Percentiles rank a stretch among this genome's conserved stretches.
phyloP scores from a whole-genome alignment of 2,888 invertebrate species.

The Eristalis intricaria region DNA sequence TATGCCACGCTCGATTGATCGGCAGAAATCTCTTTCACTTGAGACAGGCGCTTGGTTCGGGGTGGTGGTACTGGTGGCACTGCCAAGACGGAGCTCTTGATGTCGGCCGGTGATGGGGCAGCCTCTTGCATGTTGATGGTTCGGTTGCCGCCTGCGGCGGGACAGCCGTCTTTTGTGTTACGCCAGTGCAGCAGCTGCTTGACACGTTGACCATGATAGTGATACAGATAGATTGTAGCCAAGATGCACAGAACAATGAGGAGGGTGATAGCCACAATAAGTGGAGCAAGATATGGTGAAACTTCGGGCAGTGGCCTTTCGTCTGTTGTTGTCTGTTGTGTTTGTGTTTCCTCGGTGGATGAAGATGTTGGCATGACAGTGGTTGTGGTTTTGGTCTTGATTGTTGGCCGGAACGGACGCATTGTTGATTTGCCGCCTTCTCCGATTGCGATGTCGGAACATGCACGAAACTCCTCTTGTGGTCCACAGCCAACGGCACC shows the following conservation, averaged over 20 bases:
- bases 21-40: slow-evolving; percentile 76
- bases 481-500: slow-evolving; percentile 93
- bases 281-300: slow-evolving; percentile 82
- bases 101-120: slow-evolving; percentile 39
- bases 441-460: slow-evolving; percentile 90
- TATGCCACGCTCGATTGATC: slow-evolving; percentile 76
- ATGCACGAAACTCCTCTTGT: slow-evolving; percentile 93
- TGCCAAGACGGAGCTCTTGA: slow-evolving; percentile 36
- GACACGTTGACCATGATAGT: slow-evolving; percentile 87
- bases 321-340: slow-evolving; percentile 71
- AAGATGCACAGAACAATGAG: slow-evolving; percentile 86
- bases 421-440: slow-evolving; percentile 81
- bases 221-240: slow-evolving; percentile 88
- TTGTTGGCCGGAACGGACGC: slow-evolving; percentile 80
- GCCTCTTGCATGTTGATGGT: slow-evolving; percentile 52
- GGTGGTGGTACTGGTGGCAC: slow-evolving; percentile 78
- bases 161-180: slow-evolving; percentile 47
- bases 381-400: slow-evolving; percentile 75
- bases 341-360: slow-evolving; percentile 56
- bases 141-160: slow-evolving; percentile 29
- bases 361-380: slow-evolving; percentile 60
- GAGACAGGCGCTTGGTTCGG: slow-evolving; percentile 77
- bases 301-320: slow-evolving; percentile 74
- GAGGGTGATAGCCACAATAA: slow-evolving; percentile 86
- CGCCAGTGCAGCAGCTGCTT: slow-evolving; percentile 84